phyloP scores from a whole-genome alignment of 1,140 invertebrate species.

The Drosophila elegans region DNA sequence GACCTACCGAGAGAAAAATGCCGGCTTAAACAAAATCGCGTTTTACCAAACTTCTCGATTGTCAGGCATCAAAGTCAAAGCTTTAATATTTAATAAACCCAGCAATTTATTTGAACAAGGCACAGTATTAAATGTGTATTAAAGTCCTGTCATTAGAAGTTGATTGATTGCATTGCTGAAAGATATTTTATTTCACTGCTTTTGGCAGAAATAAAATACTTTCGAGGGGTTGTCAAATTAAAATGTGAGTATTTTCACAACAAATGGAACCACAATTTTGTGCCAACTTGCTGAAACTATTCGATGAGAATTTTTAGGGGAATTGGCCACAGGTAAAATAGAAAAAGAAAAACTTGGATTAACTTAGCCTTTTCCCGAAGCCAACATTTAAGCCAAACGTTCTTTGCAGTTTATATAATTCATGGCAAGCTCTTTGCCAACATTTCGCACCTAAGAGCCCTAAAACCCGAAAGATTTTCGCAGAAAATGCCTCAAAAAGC shows the following conservation, averaged over 20 bases:
- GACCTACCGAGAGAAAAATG: slow-evolving; percentile 44
- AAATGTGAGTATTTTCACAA: background rate
- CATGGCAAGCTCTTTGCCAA: slow-evolving; percentile 24
- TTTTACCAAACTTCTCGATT: slow-evolving; percentile 35
- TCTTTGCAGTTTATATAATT: slow-evolving; percentile 22
- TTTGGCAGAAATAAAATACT: slow-evolving; percentile 4
- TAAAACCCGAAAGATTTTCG: slow-evolving; percentile 6
- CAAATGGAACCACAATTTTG: background rate
- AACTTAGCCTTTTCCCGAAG: background rate
- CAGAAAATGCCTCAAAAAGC: background rate
- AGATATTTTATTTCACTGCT: slow-evolving; percentile 9
- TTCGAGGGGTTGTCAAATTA: too few relatives aligned
- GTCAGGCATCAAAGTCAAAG: slow-evolving; percentile 33
- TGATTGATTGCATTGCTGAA: slow-evolving; percentile 36
- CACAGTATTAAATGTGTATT: slow-evolving; percentile 38
- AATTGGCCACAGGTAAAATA: background rate
- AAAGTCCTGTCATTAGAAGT: slow-evolving; percentile 16
- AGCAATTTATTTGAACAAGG: background rate
- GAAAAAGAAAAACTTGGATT: slow-evolving; percentile 1
- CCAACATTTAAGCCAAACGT: background rate
- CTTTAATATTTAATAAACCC: slow-evolving; percentile 40
- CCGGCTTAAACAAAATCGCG: slow-evolving; percentile 9
- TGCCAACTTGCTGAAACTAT: background rate
- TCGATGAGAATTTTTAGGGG: slow-evolving; percentile 3
- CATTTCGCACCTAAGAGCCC: slow-evolving; percentile 21